A percentile compares a stretch with the other conserved stretches of the same genome.
These are phyloP conservation scores for Dendroctonus valens DNA, from an alignment of 1,140 invertebrate genomes.

Conservation along the genomic window DNA sequence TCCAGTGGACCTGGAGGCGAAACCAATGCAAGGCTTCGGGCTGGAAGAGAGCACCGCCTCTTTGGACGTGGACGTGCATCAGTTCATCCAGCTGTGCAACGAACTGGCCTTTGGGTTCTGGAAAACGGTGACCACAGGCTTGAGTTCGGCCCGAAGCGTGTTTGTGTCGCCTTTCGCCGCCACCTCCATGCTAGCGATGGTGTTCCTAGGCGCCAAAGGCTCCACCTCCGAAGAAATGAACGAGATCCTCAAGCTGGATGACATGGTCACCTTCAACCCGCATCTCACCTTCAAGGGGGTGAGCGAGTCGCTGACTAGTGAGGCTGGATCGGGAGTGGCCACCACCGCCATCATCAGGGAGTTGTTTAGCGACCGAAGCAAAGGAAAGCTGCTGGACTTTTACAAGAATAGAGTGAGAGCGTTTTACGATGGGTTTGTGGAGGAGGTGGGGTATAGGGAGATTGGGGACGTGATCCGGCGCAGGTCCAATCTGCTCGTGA, in stretches of 20 bases:
- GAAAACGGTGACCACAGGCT: slow-evolving; percentile 64
- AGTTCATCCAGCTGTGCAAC: slow-evolving; percentile 68
- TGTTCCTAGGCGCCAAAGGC: slow-evolving; percentile 82
- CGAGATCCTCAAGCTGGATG: slow-evolving; percentile 78
- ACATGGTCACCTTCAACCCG: slow-evolving; percentile 85
- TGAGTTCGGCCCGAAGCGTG: slow-evolving; percentile 72
- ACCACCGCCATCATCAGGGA: slow-evolving; percentile 75
- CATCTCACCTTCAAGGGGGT: slow-evolving; percentile 82
- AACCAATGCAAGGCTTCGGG: slow-evolving; percentile 65
- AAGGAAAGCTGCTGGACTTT: slow-evolving; percentile 76
- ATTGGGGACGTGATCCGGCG: slow-evolving; percentile 74
- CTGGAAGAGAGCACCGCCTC: slow-evolving; percentile 70
- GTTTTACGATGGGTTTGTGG: slow-evolving; percentile 80
- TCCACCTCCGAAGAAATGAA: slow-evolving; percentile 89
- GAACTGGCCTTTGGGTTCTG: slow-evolving; percentile 80
- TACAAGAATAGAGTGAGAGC: slow-evolving; percentile 82
- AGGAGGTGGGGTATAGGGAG: slow-evolving; percentile 77
- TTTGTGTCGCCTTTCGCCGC: slow-evolving; percentile 83
- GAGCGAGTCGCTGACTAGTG: slow-evolving; percentile 68
- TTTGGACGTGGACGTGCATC: slow-evolving; percentile 54
- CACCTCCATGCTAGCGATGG: slow-evolving; percentile 81
- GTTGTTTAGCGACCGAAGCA: slow-evolving; percentile 73
- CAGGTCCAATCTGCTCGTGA: slow-evolving; percentile 74
- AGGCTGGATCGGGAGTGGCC: slow-evolving; percentile 63
- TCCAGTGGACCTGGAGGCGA: slow-evolving; percentile 56